A percentile compares a stretch with the other conserved stretches of the same genome.
Conservation (phyloP, 2,797 vertebrate species). For the Lophotriccus pileatus region DNA sequence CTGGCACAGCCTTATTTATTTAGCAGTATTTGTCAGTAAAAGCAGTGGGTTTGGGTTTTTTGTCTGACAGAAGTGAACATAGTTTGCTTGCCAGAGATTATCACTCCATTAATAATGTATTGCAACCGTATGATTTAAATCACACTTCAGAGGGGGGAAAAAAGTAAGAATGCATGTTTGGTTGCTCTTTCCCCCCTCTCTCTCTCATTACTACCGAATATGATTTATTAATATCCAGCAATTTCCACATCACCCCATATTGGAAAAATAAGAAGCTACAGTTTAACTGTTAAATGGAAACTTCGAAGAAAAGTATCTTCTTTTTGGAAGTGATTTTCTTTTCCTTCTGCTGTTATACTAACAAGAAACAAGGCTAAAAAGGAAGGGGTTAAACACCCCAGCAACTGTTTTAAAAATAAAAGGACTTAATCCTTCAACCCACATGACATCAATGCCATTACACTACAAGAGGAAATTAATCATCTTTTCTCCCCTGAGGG, state of each 20-base stretch:
- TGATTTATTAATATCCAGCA: background rate
- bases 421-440: conserved; percentile 34
- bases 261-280: background rate
- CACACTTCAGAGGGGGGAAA: background rate
- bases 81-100: conserved; percentile 11
- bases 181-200: background rate
- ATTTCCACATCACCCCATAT: background rate
- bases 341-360: background rate
- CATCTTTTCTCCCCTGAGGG: conserved; percentile 5
- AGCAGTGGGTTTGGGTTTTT: background rate
- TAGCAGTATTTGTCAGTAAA: conserved; percentile 17
- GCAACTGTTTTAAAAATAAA: conserved; percentile 51
- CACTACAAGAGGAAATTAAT: conserved; percentile 51
- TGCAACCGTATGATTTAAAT: background rate
- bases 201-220: background rate
- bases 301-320: background rate
- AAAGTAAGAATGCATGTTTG: background rate
- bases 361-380: background rate
- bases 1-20: background rate
- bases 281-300: background rate
- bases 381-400: background rate
- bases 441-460: conserved; percentile 21
- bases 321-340: background rate
- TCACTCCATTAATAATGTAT: background rate
- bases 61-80: background rate